Conservation (phyloP, 2,113 vertebrate species). For the Phycodurus eques region DNA sequence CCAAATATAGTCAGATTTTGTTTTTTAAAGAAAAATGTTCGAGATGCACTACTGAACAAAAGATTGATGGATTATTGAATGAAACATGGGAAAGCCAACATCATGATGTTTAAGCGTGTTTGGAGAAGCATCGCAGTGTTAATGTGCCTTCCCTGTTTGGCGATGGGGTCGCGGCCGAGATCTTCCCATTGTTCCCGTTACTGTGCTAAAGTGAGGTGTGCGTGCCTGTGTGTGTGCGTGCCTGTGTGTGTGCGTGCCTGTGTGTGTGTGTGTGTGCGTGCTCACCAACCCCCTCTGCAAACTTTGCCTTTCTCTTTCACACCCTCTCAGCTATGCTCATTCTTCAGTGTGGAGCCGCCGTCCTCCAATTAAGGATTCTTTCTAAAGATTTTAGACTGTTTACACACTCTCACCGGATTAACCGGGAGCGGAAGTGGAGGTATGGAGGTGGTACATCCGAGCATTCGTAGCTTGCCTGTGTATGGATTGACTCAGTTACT, state of each 20-base stretch:
- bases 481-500: slow-evolving; percentile 60
- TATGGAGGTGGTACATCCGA: slow-evolving; percentile 69
- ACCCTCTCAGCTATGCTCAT: slow-evolving; percentile 68
- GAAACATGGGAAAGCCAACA: background rate
- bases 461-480: slow-evolving; percentile 47
- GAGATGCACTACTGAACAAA: background rate
- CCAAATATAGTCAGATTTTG: too few relatives aligned
- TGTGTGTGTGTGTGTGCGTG: background rate
- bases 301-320: slow-evolving; percentile 64
- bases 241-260: too few relatives aligned
- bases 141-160: slow-evolving; percentile 56
- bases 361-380: slow-evolving; percentile 45
- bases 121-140: slow-evolving; percentile 35
- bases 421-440: slow-evolving; percentile 23
- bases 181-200: slow-evolving; percentile 75
- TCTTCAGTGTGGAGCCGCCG: slow-evolving; percentile 47
- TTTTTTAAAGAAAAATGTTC: too few relatives aligned
- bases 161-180: slow-evolving; percentile 58
- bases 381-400: background rate
- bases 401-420: slow-evolving; percentile 18
- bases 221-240: background rate
- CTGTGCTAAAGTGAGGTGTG: slow-evolving; percentile 61
- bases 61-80: background rate
- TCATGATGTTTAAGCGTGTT: background rate
- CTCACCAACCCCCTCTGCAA: slow-evolving; percentile 57